phyloP scores from a whole-genome alignment of 2,113 vertebrate genomes.

The Microcebus murinus region DNA sequence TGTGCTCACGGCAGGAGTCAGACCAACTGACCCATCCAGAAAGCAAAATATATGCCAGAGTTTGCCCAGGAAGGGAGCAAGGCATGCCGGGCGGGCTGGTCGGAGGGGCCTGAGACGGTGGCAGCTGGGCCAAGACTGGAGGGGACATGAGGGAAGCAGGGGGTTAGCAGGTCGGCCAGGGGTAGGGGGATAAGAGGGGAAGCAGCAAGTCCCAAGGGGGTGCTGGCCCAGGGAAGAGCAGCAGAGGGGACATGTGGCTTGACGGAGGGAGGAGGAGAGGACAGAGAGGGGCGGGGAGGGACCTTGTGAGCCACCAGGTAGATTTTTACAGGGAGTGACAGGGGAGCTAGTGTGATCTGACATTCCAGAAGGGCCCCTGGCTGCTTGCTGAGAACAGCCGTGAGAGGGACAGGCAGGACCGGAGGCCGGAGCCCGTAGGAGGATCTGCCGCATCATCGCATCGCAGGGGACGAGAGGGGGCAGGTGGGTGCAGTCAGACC shows the following conservation, averaged over 20 bases:
- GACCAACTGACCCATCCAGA: neutral
- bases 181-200: neutral
- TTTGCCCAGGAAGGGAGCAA: neutral
- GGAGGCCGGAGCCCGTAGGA: fast-evolving
- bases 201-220: neutral
- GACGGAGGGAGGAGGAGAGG: too few species aligned
- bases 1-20: neutral
- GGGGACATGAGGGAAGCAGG: neutral
- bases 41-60: neutral
- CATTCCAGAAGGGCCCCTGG: neutral
- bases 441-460: too few species aligned
- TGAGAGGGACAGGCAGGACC: neutral
- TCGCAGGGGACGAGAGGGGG: too few species aligned
- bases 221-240: neutral
- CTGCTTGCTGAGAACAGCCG: fast-evolving
- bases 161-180: fast-evolving
- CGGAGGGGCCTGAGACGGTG: neutral
- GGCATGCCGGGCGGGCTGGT: fast-evolving
- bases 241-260: neutral
- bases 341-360: neutral
- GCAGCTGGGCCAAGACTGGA: neutral
- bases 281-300: neutral
- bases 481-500: too few species aligned
- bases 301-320: fast-evolving
- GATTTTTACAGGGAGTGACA: neutral